A percentile compares a stretch with the other conserved stretches of the same genome.
Conservation (phyloP, 2,113 vertebrate genomes). For the Nematolebias whitei region DNA sequence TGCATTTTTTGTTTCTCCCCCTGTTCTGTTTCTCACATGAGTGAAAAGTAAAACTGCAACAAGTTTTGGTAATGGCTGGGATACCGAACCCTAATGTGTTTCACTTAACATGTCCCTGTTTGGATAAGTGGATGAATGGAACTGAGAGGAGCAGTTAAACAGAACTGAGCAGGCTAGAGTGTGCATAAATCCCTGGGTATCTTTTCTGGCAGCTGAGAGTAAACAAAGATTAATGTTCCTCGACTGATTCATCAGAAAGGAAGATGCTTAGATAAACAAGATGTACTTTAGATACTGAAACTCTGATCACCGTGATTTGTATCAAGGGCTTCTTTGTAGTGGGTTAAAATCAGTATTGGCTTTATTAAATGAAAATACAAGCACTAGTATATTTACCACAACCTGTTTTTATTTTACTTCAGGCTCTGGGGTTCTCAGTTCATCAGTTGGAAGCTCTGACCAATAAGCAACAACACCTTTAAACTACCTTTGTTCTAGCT, state of each 20-base stretch:
- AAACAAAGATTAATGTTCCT: constrained; percentile 71
- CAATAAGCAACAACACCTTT: constrained; percentile 1
- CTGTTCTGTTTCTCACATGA: constrained; percentile 14
- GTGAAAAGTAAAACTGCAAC: constrained; percentile 46
- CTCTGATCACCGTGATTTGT: constrained; percentile 23
- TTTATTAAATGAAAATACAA: neutral
- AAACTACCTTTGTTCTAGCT: constrained; percentile 17
- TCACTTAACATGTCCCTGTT: constrained; percentile 59
- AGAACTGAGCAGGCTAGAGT: constrained; percentile 40
- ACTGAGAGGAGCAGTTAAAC: constrained; percentile 38
- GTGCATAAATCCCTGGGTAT: constrained; percentile 61
- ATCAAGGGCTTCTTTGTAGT: neutral
- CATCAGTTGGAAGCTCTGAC: neutral
- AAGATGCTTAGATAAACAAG: constrained; percentile 54
- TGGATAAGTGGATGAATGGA: constrained; percentile 62
- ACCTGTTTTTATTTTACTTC: neutral
- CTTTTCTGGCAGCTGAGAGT: constrained; percentile 50
- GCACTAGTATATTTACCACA: neutral
- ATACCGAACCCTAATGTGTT: constrained; percentile 51
- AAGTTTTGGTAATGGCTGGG: constrained; percentile 47
- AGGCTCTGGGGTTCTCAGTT: too few species aligned
- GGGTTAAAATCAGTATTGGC: constrained; percentile 8
- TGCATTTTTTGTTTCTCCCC: neutral
- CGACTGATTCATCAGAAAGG: constrained; percentile 37
- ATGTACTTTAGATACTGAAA: constrained; percentile 26